Percentiles rank a stretch among this genome's conserved stretches.
Conservation (phyloP, 2,113 vertebrate species). For the Amazona vittata region DNA sequence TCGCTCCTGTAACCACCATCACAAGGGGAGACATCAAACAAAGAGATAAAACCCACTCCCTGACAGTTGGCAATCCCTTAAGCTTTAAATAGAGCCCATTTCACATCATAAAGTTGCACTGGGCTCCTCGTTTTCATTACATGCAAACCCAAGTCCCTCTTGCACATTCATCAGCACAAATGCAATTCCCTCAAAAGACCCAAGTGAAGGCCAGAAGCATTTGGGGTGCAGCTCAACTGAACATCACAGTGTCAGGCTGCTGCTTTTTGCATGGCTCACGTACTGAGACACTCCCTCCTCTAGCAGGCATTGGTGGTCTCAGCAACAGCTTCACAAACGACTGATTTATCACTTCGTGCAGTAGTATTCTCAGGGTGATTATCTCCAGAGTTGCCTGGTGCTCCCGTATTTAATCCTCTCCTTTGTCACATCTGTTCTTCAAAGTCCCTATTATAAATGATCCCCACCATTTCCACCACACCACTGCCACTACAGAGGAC, state of each 20-base stretch:
- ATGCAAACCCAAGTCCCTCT: neutral
- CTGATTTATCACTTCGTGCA: neutral
- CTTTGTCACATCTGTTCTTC: neutral
- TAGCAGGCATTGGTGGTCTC: neutral
- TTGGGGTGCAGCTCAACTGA: neutral
- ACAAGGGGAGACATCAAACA: neutral
- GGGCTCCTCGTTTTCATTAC: neutral
- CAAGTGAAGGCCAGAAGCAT: neutral
- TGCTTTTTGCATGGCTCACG: neutral
- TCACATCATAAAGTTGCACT: neutral
- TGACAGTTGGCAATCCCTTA: neutral
- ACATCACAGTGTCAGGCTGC: neutral
- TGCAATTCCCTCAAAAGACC: neutral
- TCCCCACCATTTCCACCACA: neutral
- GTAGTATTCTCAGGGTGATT: neutral
- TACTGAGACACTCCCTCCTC: neutral
- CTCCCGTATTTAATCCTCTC: neutral
- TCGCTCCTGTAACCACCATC: slow-evolving; percentile 71
- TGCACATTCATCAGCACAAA: neutral
- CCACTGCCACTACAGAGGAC: neutral
- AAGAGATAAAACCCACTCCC: neutral
- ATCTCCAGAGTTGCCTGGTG: neutral
- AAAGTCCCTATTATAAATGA: neutral
- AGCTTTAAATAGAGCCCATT: neutral
- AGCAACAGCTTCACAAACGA: neutral